Percentiles rank a stretch among this genome's conserved stretches.
Conservation (phyloP, 2,888 invertebrate species). For the Lottia gigantea region DNA sequence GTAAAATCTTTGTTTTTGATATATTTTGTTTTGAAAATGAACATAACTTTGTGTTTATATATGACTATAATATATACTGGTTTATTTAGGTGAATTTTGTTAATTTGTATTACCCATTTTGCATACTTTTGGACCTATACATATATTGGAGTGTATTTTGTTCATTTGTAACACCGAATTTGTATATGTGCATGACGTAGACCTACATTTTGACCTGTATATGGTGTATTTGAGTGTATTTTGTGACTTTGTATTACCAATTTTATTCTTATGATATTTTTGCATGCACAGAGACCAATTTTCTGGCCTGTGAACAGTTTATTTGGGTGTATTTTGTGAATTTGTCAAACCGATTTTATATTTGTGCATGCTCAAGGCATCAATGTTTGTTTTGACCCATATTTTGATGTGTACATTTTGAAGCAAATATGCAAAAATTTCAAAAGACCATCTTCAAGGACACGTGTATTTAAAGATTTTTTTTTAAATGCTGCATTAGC, state of each 20-base stretch:
- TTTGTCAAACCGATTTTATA: background rate
- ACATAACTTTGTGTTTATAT: too few relatives aligned
- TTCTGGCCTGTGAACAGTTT: background rate
- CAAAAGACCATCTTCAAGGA: too few relatives aligned
- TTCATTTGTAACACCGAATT: too few relatives aligned
- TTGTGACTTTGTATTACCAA: background rate
- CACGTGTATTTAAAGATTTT: too few relatives aligned
- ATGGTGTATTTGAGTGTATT: background rate
- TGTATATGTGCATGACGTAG: too few relatives aligned
- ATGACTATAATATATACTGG: background rate
- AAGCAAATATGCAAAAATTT: too few relatives aligned
- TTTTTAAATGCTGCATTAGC: too few relatives aligned
- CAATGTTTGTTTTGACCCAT: too few relatives aligned
- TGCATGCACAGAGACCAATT: background rate
- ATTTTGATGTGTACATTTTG: too few relatives aligned
- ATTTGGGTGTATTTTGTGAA: background rate
- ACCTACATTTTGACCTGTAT: background rate
- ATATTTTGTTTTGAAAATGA: too few relatives aligned
- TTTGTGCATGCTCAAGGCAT: background rate
- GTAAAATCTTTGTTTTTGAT: too few relatives aligned
- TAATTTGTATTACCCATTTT: background rate
- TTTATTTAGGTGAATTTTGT: background rate
- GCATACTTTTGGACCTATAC: background rate
- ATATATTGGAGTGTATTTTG: conserved; percentile 7
- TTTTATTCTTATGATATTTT: background rate